These are phyloP conservation scores for Galbula dea DNA, from an alignment of 2,113 vertebrate genomes.

Conservation along the genomic window DNA sequence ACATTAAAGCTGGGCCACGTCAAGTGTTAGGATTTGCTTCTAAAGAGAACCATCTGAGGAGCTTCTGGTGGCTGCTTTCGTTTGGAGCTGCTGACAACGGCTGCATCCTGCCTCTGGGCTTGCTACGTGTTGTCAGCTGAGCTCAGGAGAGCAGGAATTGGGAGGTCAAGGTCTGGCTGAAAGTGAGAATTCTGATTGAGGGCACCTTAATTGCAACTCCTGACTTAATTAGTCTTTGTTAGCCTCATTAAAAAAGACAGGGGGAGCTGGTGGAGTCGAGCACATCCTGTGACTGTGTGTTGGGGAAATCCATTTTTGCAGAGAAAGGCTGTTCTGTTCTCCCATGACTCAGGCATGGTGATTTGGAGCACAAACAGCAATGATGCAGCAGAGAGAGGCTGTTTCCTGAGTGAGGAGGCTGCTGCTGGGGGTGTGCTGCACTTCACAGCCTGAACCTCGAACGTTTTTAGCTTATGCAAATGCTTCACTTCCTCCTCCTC, in stretches of 20 bases:
- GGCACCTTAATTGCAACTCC: background rate
- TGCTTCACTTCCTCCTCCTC: constrained; percentile 45
- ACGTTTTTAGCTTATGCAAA: constrained; percentile 23
- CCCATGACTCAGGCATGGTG: constrained; percentile 21
- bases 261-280: background rate
- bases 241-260: background rate
- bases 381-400: background rate
- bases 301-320: background rate
- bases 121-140: background rate
- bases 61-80: background rate
- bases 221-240: background rate
- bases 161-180: background rate
- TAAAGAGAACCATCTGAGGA: background rate
- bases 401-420: background rate
- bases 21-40: background rate
- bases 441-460: background rate
- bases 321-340: constrained; percentile 5
- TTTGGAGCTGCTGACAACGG: background rate
- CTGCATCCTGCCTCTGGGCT: background rate
- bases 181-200: background rate
- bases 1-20: background rate
- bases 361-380: background rate
- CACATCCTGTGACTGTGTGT: background rate
- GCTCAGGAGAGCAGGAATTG: background rate
- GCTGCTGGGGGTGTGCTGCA: background rate